A percentile compares a stretch with the other conserved stretches of the same genome.
These are phyloP conservation scores for Chaetoderma sp. DNA, from an alignment of 2,888 invertebrate genomes.

Conservation along the genomic window DNA sequence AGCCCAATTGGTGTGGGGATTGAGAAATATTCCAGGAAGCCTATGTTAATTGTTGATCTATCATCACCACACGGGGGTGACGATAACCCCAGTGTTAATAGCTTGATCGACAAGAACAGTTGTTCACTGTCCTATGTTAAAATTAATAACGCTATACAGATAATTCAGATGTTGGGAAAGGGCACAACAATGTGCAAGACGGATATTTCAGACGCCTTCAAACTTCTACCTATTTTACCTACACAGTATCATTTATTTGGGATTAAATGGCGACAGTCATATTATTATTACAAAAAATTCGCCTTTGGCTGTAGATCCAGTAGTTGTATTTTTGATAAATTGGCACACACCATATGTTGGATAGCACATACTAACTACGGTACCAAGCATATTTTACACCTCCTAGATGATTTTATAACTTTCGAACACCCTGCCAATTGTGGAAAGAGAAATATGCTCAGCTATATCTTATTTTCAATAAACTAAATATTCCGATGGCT, in stretches of 20 bases:
- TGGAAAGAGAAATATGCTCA: conserved; percentile 7
- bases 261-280: conserved; percentile 12
- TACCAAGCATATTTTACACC: conserved; percentile 10
- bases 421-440: conserved; percentile 7
- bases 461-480: conserved; percentile 7
- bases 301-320: conserved; percentile 21
- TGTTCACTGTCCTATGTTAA: conserved; percentile 29
- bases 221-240: conserved; percentile 4
- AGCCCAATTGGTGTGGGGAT: too few species aligned
- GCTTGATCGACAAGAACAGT: conserved; percentile 35
- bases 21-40: too few species aligned
- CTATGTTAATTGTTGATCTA: conserved; percentile 36
- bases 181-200: conserved; percentile 26
- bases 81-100: conserved; percentile 28
- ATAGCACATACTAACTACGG: conserved; percentile 10
- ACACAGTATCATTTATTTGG: not conserved
- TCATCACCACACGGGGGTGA: conserved; percentile 34
- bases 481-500: conserved; percentile 25
- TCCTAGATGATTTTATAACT: conserved; percentile 24
- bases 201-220: conserved; percentile 27
- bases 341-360: conserved; percentile 16
- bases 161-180: conserved; percentile 16
- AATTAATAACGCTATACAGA: conserved; percentile 35
- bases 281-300: conserved; percentile 15
- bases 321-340: conserved; percentile 17